Evolutionary conservation across 2,797 vertebrate genomes (phyloP).

Genomic region (Pangasius macronema): DNA sequence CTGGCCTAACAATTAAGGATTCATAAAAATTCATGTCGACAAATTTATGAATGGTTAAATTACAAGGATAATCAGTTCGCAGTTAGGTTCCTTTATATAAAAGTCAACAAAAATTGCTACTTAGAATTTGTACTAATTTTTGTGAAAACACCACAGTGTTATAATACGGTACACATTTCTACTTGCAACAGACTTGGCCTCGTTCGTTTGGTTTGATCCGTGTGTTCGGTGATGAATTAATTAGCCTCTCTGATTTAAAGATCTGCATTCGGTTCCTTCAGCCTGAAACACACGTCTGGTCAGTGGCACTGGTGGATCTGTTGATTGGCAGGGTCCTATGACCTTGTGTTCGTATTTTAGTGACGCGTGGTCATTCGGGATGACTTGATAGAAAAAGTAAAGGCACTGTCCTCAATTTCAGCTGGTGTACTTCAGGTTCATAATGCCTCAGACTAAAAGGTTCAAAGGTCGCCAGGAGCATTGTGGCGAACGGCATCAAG

Average conservation of each 20-base stretch:
- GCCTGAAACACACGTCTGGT: slow-evolving; percentile 34
- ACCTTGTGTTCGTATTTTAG: slow-evolving; percentile 51
- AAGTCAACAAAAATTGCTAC: background rate
- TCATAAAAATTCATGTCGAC: background rate
- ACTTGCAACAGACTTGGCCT: background rate
- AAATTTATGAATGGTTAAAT: background rate
- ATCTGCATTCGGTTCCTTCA: slow-evolving; percentile 5
- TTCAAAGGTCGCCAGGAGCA: slow-evolving; percentile 66
- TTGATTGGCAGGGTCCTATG: slow-evolving; percentile 36
- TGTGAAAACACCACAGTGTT: slow-evolving; percentile 15
- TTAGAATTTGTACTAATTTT: background rate
- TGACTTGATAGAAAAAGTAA: slow-evolving; percentile 73
- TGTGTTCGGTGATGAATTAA: slow-evolving; percentile 34
- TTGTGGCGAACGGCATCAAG: slow-evolving; percentile 63
- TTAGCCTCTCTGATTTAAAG: slow-evolving; percentile 33
- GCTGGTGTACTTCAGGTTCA: slow-evolving; percentile 85
- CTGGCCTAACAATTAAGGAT: background rate
- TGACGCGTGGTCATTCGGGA: slow-evolving; percentile 62
- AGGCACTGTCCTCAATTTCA: slow-evolving; percentile 85
- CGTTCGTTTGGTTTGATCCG: slow-evolving; percentile 19
- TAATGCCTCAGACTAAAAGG: slow-evolving; percentile 77
- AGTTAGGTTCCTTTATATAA: background rate
- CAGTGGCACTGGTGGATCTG: slow-evolving; percentile 35
- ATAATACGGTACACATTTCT: background rate
- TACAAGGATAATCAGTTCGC: background rate